phyloP scores from a whole-genome alignment of 2,888 invertebrate genomes.

The Harmothoe impar region DNA sequence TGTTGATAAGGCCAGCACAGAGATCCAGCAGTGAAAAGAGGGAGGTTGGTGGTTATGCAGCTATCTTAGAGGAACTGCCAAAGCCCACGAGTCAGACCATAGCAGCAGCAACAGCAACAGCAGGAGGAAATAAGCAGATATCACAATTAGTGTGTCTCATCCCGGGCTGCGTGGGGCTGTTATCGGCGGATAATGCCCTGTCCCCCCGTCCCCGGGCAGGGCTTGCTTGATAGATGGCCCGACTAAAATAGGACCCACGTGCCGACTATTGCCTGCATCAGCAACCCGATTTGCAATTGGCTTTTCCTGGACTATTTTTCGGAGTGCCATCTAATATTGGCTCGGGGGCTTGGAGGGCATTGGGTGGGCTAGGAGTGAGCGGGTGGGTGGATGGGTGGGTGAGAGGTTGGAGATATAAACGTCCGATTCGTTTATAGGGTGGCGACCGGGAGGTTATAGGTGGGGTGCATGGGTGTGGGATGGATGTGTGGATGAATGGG shows the following conservation, averaged over 20 bases:
- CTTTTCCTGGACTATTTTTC: slow-evolving; percentile 53
- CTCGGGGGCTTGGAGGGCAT: neutral
- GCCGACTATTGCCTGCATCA: neutral
- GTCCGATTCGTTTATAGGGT: neutral
- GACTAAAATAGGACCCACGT: slow-evolving; percentile 29
- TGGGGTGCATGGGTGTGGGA: too few species aligned
- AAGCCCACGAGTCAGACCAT: too few species aligned
- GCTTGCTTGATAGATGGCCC: slow-evolving; percentile 28
- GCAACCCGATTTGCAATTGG: slow-evolving; percentile 34
- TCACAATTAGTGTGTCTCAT: slow-evolving; percentile 11
- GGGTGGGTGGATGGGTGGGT: too few species aligned
- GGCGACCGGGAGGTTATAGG: neutral
- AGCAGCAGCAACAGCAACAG: too few species aligned
- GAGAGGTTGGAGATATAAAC: neutral
- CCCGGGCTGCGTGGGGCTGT: neutral
- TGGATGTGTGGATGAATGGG: too few species aligned
- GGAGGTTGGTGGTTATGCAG: too few species aligned
- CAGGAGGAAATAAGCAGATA: neutral
- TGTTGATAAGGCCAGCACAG: too few species aligned
- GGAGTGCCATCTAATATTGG: slow-evolving; percentile 39
- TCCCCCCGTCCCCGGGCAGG: neutral
- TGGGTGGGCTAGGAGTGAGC: neutral
- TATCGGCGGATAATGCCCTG: slow-evolving; percentile 36
- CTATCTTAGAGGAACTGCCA: too few species aligned
- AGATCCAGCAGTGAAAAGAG: too few species aligned